Percentiles rank a stretch among this genome's conserved stretches.
phyloP scores from a whole-genome alignment of 2,888 invertebrate species.

The Phymatocera aterrima region DNA sequence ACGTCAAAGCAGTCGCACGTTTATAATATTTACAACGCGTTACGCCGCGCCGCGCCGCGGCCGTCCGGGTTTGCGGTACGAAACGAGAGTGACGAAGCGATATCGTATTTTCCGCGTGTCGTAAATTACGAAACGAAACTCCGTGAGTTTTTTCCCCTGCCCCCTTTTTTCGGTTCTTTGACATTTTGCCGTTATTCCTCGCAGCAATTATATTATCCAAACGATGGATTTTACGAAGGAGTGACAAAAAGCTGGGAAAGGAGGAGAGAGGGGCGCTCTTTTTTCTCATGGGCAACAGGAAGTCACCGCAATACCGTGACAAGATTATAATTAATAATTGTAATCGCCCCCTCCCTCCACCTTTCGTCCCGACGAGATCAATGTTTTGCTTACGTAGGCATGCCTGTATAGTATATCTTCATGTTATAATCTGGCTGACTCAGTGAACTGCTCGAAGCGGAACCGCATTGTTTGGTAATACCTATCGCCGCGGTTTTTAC shows the following conservation, averaged over 20 bases:
- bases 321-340: conserved; percentile 37
- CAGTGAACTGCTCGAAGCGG: conserved; percentile 6
- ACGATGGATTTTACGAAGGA: too few relatives aligned
- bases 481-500: background rate
- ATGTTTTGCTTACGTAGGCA: background rate
- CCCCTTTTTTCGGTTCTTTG: too few relatives aligned
- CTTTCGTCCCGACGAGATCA: conserved; percentile 13
- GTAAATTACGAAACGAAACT: conserved; percentile 18
- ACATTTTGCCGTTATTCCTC: too few relatives aligned
- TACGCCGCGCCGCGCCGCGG: too few relatives aligned
- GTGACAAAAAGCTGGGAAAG: too few relatives aligned
- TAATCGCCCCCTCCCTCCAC: background rate
- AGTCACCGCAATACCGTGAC: conserved; percentile 23
- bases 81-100: conserved; percentile 8
- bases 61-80: background rate
- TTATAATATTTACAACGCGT: too few relatives aligned
- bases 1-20: too few relatives aligned
- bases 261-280: too few relatives aligned
- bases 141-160: background rate
- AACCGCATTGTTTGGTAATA: conserved; percentile 37
- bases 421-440: too few relatives aligned
- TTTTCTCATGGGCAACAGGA: background rate
- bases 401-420: background rate
- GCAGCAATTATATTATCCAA: too few relatives aligned
- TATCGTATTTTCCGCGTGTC: background rate